These are phyloP conservation scores for Paragorgia papillata DNA, from an alignment of 92 coral and sea anemone genomes.

Conservation along the genomic window DNA sequence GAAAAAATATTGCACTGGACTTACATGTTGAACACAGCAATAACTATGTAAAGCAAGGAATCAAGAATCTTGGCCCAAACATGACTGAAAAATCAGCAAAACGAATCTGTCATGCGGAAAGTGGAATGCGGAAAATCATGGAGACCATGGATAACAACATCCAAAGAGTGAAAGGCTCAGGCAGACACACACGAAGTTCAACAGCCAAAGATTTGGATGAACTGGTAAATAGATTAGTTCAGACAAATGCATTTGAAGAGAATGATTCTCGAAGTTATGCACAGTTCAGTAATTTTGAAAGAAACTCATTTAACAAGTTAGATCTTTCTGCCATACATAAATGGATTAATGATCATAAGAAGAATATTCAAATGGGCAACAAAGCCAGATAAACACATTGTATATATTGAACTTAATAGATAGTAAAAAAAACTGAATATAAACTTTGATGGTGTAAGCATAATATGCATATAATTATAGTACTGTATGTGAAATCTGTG, in stretches of 20 bases:
- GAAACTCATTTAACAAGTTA: constrained; percentile 36
- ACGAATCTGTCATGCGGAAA: constrained; percentile 6
- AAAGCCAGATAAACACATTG: constrained; percentile 50
- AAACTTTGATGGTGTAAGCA: too few relatives aligned
- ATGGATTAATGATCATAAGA: constrained; percentile 61
- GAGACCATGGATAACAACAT: not conserved
- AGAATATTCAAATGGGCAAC: constrained; percentile 32
- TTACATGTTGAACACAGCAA: too few relatives aligned
- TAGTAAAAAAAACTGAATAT: too few relatives aligned
- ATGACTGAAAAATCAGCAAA: not conserved
- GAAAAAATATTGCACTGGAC: too few relatives aligned
- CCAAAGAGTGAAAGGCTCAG: not conserved
- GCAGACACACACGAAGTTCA: constrained; percentile 13
- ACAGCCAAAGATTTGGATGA: constrained; percentile 27
- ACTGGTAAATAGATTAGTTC: constrained; percentile 15
- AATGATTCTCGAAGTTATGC: constrained; percentile 14
- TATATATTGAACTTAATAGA: not conserved
- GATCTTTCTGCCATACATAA: constrained; percentile 43
- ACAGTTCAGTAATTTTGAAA: constrained; percentile 43
- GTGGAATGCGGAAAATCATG: not conserved
- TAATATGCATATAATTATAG: too few relatives aligned
- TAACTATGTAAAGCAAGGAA: constrained; percentile 15
- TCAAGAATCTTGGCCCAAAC: constrained; percentile 7
- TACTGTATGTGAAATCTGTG: too few relatives aligned
- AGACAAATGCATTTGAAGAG: constrained; percentile 12